These are phyloP conservation scores for Morpho deidamia DNA, from an alignment of 2,888 invertebrate genomes.

Conservation along the genomic window DNA sequence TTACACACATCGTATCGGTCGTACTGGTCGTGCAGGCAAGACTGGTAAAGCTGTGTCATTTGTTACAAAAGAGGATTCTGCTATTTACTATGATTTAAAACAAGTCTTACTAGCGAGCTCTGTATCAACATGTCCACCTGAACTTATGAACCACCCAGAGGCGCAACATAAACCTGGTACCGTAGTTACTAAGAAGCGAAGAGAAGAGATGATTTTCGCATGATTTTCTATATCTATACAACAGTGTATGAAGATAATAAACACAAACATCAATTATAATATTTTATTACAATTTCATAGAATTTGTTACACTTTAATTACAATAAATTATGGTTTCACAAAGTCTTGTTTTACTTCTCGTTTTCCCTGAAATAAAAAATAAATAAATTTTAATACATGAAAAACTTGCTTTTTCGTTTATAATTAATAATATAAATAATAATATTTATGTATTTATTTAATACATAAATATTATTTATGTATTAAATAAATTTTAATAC, in stretches of 20 bases:
- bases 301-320: constrained; percentile 21
- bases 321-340: constrained; percentile 25
- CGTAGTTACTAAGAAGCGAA: constrained; percentile 94
- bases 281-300: constrained; percentile 15
- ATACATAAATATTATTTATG: no score
- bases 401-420: no score
- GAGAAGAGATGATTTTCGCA: constrained; percentile 97
- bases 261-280: background rate
- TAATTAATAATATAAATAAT: no score
- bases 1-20: constrained; percentile 98
- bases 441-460: no score
- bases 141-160: constrained; percentile 98
- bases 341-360: constrained; percentile 3
- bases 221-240: constrained; percentile 51
- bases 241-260: constrained; percentile 10
- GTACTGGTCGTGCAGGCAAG: constrained; percentile 99
- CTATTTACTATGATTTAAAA: constrained; percentile 97
- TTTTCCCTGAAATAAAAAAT: constrained; percentile 7
- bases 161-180: constrained; percentile 98
- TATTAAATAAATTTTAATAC: no score
- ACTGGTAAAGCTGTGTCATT: constrained; percentile 97
- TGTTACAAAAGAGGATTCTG: constrained; percentile 97
- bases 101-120: constrained; percentile 93
- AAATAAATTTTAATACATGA: background rate
- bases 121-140: constrained; percentile 96